Base-by-base conservation (phyloP, 1,140 invertebrate species). In the Apis laboriosa region DNA sequence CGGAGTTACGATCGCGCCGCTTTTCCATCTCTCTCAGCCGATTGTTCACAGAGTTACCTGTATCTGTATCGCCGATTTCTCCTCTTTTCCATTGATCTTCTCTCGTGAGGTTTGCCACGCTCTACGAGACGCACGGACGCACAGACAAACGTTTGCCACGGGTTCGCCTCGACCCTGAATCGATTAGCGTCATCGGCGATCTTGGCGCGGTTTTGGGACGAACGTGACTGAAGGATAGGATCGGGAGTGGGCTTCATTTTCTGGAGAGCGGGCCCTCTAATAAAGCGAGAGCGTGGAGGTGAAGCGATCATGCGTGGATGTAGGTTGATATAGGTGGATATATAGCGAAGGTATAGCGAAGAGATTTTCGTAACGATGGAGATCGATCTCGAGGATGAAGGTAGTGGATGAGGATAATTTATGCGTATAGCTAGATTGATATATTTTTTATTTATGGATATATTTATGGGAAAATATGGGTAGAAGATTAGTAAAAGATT, bases 91-190 rank as follows among this genome's bases (percentile, higher is more conserved):
- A 82, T 82, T 61, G 55, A 61, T 82, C 74, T 61, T 64, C 67
- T 34, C 11, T 34, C 17, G 19, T 7, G 17, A 21, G 9, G 9
- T 21, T 34, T 21, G n/a, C 5, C 55, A 24, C 12, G 19, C 1
- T 19, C 51, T n/a, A 64, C 34, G 53, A 80, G 56, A 61, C 5
- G 24, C 64, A 43, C n/a, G 63, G 24, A 58, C 7, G 24, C 17
- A 19, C 24, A 43, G 0, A 43, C 28, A 43, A 70, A 68, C 49
- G 7, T 49, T 61, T 77, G 61, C 55, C 34, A 24, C 60, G 21
- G 56, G 34, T 13, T 79, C 74, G 19, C 58, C 76, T 83, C 63
- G 80, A 72, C 80, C 80, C 58, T 83, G 84, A 83, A 86, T 83
- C 71, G 61, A 58, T 87, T 87, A 87, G 13, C 55, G 13, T 76